These are phyloP conservation scores for Amphiprion clarkii DNA, from an alignment of 2,797 vertebrate species.

Conservation along the genomic window DNA sequence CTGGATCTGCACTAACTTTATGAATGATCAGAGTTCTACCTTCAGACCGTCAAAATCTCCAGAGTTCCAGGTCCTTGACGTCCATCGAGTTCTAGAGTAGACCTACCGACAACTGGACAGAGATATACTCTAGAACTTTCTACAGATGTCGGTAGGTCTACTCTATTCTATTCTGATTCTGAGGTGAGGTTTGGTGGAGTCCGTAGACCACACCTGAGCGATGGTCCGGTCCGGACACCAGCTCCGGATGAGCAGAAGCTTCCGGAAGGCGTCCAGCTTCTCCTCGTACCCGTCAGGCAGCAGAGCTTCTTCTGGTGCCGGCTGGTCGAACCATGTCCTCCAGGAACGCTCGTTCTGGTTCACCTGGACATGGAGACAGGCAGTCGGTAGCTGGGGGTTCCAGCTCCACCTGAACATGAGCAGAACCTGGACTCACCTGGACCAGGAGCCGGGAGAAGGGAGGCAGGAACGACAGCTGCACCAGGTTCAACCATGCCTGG, in stretches of 20 bases:
- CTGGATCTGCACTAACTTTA: too few species aligned
- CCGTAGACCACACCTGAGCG: constrained; percentile 80
- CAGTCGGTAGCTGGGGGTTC: neutral
- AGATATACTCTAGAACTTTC: too few species aligned
- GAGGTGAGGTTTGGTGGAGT: too few species aligned
- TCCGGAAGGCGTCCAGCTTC: constrained; percentile 85
- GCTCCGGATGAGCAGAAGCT: constrained; percentile 89
- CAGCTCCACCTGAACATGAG: neutral
- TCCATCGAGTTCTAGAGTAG: too few species aligned
- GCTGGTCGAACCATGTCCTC: constrained; percentile 88
- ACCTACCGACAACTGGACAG: too few species aligned
- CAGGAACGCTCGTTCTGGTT: constrained; percentile 86
- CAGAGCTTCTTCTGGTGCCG: constrained; percentile 83
- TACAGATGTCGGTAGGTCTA: too few species aligned
- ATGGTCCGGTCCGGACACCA: constrained; percentile 89
- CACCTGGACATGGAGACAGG: constrained; percentile 68
- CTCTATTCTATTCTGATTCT: too few species aligned
- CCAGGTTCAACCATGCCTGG: constrained; percentile 90
- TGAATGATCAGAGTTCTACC: neutral
- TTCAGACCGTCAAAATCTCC: too few species aligned
- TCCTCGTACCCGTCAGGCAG: constrained; percentile 87
- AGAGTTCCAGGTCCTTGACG: too few species aligned
- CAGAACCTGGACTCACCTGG: constrained; percentile 54
- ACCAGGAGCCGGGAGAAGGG: constrained; percentile 84
- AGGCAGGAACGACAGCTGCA: constrained; percentile 84